Evolutionary conservation across 1,140 invertebrate genomes (phyloP), one percentile per base, ranked within the genome.

Genomic region (Archivesica marissinica): DNA sequence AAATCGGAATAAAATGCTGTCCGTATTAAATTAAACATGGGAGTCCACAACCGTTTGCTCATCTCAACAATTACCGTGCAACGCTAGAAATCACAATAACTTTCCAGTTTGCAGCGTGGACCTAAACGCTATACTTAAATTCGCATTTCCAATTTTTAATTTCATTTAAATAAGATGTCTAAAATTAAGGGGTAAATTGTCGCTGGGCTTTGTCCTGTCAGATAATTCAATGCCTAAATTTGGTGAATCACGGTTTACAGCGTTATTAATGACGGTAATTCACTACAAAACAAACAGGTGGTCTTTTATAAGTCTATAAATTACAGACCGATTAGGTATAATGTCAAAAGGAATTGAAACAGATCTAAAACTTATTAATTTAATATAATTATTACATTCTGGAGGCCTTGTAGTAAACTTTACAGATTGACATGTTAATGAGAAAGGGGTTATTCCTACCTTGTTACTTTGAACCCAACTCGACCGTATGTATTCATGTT

Each of bases 141-240:
- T 64, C 80, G 6, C 68, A 75, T 83, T 83, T 52, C 44, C 35
- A 2, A 33, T 61, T 54, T 83, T 83, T 83, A 74, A 83, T 83
- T 72, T 56, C 70, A 64, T 83, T 83, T 83, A 83, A 83, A 83
- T 83, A 83, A 83, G 80, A 83, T 56, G 80, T 83, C 66, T 75
- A 56, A 74, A 74, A 56, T 72, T 72, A 64, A 52, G 25, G 80
- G 80, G 50, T 83, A 72, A 83, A 75, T 72, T 61, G 66, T 75
- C 28, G 20, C 35, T 47, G 1, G 72, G 35, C 52, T 70, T 74
- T 83, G 70, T 83, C 50, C 68, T 61, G 38, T 41, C 68, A 75
- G 70, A 75, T 47, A 75, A 70, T 81, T 81, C 64, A 38, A 68
- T 66, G 59, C 7, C n/a, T 25, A 50, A 54, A 70, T 33, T 30